Evolutionary conservation across 2,113 vertebrate genomes (phyloP).

Genomic region (Ondatra zibethicus): DNA sequence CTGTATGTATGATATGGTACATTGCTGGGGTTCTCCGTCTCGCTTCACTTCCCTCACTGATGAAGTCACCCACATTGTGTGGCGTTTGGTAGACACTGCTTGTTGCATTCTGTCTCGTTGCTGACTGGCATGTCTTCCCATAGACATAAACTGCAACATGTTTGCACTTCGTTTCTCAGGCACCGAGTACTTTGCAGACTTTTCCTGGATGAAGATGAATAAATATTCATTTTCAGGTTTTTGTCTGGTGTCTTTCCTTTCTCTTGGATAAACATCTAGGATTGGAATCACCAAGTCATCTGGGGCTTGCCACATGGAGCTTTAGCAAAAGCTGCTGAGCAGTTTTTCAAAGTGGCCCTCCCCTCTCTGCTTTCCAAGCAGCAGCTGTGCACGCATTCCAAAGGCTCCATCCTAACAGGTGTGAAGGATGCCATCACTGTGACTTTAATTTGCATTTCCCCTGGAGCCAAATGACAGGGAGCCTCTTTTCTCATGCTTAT

Average conservation of each 20-base stretch:
- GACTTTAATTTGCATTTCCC: not conserved
- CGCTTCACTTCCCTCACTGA: not conserved
- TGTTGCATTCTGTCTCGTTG: rapidly evolving
- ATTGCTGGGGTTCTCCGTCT: rapidly evolving
- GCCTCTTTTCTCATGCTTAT: not conserved
- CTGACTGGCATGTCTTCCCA: rapidly evolving
- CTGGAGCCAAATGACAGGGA: not conserved
- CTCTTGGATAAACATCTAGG: not conserved
- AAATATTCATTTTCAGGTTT: not conserved
- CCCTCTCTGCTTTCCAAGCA: not conserved
- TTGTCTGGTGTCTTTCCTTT: not conserved
- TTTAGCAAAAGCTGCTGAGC: not conserved
- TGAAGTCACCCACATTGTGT: rapidly evolving
- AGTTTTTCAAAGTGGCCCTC: not conserved
- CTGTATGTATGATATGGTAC: rapidly evolving
- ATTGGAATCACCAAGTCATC: not conserved
- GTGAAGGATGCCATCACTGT: rapidly evolving
- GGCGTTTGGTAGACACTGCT: rapidly evolving
- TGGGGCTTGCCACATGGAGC: not conserved
- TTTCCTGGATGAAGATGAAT: not conserved
- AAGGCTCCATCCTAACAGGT: rapidly evolving
- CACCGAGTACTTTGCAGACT: not conserved
- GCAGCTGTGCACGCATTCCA: not conserved
- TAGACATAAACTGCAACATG: rapidly evolving
- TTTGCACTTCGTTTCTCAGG: rapidly evolving